These are phyloP conservation scores for Sphaeridia pumilis DNA, from an alignment of 2,888 invertebrate species.

Conservation along the genomic window DNA sequence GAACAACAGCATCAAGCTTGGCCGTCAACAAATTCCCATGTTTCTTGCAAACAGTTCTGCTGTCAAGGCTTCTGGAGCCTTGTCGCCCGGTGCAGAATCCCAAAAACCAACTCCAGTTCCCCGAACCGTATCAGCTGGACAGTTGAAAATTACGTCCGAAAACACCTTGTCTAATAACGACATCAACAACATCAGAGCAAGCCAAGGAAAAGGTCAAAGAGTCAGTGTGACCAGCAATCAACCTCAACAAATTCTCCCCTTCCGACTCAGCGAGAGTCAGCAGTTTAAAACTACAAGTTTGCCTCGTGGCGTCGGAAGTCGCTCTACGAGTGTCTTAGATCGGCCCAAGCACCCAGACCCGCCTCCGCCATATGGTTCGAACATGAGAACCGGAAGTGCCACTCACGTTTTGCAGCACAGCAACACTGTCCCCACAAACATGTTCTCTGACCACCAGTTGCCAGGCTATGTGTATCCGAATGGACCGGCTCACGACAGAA, in stretches of 20 bases:
- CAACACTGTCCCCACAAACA: constrained; percentile 15
- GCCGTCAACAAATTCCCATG: constrained; percentile 77
- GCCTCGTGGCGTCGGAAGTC: constrained; percentile 33
- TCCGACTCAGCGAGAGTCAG: constrained; percentile 32
- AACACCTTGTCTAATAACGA: background rate
- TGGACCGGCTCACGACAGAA: constrained; percentile 21
- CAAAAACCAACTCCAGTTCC: constrained; percentile 26
- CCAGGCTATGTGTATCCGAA: constrained; percentile 22
- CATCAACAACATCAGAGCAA: constrained; percentile 15
- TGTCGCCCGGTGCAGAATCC: constrained; percentile 11
- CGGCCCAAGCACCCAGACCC: constrained; percentile 22
- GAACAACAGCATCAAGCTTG: constrained; percentile 39
- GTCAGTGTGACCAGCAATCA: background rate
- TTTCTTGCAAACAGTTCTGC: constrained; percentile 56
- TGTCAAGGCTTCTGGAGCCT: constrained; percentile 4
- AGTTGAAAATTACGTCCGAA: background rate
- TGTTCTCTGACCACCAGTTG: constrained; percentile 13
- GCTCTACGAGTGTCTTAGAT: constrained; percentile 25
- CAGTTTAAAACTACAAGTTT: constrained; percentile 31
- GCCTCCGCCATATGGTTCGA: constrained; percentile 5
- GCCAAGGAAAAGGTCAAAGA: constrained; percentile 13
- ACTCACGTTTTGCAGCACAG: constrained; percentile 24
- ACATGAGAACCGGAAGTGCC: constrained; percentile 16
- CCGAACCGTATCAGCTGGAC: constrained; percentile 5
- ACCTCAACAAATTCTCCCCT: constrained; percentile 34